Evolutionary conservation across 2,113 vertebrate species (phyloP), one percentile per base, ranked within the genome.

Genomic region (Mohoua ochrocephala): DNA sequence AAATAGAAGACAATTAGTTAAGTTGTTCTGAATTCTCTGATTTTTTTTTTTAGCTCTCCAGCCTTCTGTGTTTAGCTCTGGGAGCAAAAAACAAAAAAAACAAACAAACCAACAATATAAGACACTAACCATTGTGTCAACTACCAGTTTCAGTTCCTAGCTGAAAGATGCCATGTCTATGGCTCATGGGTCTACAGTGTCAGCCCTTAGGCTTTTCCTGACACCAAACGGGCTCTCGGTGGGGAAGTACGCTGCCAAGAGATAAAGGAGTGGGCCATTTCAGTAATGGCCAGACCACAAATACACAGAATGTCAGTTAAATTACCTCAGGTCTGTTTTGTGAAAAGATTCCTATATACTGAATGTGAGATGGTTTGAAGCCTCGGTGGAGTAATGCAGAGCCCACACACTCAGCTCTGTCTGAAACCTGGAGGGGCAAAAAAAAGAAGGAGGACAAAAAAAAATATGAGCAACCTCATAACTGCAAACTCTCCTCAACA

Each of bases 321-420:
- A 22, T 96, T 98, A 99, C 99, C 99, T 99, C 99, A 31, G 99
- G 99, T 95, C 99, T 98, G 97, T 99, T 99, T 93, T 99, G 99
- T 61, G 99, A 96, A 77, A 99, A 99, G 94, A 99, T 98, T 91
- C 99, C 99, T 23, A 99, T 91, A 68, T 94, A 98, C 39, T 98
- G 99, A 91, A 98, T 96, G 3, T 98, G 96, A 47, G 98, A 94
- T 6, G 98, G 80, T 88, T 98, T 98, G 97, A 98, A 99, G 68
- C 99, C 99, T 97, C 97, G 98, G 89, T 99, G 97, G 53, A 99
- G 96, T 69, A 99, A 97, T 0, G 98, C 99, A 11, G 99, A 99
- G 8, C 99, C 99, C 26, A 99, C 75, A 17, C 54, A 96, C 89
- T 99, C 98, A 0, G 99, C 98, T 97, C 97, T 97, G 44, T 99